These are phyloP conservation scores for Plutella xylostella DNA, from an alignment of 2,888 invertebrate species.

Conservation along the genomic window DNA sequence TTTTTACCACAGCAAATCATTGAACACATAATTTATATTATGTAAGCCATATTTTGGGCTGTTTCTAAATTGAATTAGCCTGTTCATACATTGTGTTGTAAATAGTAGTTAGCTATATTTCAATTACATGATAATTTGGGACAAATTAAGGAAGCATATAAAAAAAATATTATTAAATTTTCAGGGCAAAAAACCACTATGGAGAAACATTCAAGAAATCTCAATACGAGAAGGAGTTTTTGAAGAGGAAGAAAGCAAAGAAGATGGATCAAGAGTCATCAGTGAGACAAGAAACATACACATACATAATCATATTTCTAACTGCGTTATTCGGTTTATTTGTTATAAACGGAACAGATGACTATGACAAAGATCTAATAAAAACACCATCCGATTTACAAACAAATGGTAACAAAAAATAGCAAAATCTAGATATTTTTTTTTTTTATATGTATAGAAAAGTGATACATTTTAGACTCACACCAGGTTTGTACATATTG, in stretches of 20 bases:
- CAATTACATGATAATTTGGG: no score
- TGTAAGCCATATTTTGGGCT: no score
- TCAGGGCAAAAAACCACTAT: constrained; percentile 66
- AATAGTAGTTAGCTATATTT: no score
- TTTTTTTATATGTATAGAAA: background rate
- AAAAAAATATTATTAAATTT: no score
- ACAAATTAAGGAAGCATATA: no score
- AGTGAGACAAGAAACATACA: constrained; percentile 31
- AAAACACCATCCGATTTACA: background rate
- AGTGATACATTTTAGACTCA: no score
- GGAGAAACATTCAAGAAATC: constrained; percentile 39
- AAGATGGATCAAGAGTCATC: constrained; percentile 18
- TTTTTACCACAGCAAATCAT: no score
- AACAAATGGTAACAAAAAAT: background rate
- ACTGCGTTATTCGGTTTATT: constrained; percentile 29
- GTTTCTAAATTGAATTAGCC: no score
- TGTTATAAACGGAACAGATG: constrained; percentile 30
- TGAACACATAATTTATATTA: no score
- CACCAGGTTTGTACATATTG: no score
- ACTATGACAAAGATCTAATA: constrained; percentile 29
- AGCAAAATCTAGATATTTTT: background rate
- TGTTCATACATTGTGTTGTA: no score
- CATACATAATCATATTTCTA: constrained; percentile 31
- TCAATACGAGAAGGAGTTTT: constrained; percentile 32
- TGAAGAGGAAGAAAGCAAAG: constrained; percentile 25